Percentiles rank a stretch among this genome's conserved stretches.
These are phyloP conservation scores for Porites cylindrica DNA, from an alignment of 92 coral and sea anemone genomes.

Conservation along the genomic window DNA sequence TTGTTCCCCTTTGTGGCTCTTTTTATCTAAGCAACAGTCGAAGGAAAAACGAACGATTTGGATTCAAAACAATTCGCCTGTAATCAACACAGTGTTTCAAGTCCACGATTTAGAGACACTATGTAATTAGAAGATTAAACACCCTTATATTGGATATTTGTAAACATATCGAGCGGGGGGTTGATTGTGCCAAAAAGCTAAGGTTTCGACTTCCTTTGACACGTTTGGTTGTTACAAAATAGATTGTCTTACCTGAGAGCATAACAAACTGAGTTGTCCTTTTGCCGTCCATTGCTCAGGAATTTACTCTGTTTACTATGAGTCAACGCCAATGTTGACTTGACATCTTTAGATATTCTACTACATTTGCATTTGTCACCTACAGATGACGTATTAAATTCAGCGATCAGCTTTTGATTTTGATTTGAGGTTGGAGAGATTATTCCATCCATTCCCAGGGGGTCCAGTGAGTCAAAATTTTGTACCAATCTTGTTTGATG, in stretches of 20 bases:
- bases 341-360: not conserved
- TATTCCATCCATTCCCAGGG: not conserved
- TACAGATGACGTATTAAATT: conserved; percentile 13
- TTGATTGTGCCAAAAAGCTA: not conserved
- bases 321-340: not conserved
- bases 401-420: not conserved
- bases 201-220: not conserved
- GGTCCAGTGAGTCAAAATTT: not conserved
- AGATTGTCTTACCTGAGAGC: conserved; percentile 43
- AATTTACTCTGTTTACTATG: conserved; percentile 17
- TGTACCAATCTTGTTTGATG: not conserved
- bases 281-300: conserved; percentile 21
- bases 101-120: not conserved
- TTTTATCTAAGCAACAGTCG: not conserved
- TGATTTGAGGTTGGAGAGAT: not conserved
- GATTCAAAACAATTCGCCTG: not conserved
- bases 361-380: conserved; percentile 32
- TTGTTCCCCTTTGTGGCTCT: not conserved
- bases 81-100: not conserved
- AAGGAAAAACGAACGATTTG: not conserved
- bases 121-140: conserved; percentile 20
- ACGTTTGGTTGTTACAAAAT: not conserved
- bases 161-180: conserved; percentile 26
- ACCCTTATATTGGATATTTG: conserved; percentile 17
- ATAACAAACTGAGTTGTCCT: conserved; percentile 26